A percentile compares a stretch with the other conserved stretches of the same genome.
phyloP scores from a whole-genome alignment of 2,797 vertebrate genomes.

The Sylvia borin region DNA sequence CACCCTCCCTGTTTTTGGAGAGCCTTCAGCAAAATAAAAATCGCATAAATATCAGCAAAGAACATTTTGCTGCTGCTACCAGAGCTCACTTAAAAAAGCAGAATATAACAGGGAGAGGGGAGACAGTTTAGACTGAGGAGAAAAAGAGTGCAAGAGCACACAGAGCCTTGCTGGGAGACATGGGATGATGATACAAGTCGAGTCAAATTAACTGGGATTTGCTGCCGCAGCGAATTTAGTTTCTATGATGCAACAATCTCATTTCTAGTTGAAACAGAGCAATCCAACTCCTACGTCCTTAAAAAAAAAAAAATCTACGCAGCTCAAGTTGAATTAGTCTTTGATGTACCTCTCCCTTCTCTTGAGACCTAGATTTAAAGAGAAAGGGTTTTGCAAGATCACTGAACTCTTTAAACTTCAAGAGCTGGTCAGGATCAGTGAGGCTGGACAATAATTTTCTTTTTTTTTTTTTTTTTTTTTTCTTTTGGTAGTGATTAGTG shows the following conservation, averaged over 20 bases:
- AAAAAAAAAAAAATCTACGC: not conserved
- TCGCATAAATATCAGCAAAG: not conserved
- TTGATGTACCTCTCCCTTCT: slow-evolving; percentile 74
- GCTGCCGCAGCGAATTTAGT: slow-evolving; percentile 59
- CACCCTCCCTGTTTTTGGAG: not conserved
- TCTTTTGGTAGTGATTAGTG: not conserved
- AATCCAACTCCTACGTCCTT: slow-evolving; percentile 67
- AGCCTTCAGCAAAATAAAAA: not conserved
- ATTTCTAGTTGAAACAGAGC: slow-evolving; percentile 70
- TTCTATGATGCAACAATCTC: slow-evolving; percentile 66
- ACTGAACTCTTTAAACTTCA: slow-evolving; percentile 48
- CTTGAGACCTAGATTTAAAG: slow-evolving; percentile 56
- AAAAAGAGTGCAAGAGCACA: not conserved
- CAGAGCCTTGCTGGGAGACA: slow-evolving; percentile 55
- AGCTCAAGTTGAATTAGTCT: slow-evolving; percentile 56
- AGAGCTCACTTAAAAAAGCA: not conserved
- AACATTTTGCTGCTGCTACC: not conserved
- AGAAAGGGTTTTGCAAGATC: slow-evolving; percentile 66
- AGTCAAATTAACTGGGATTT: slow-evolving; percentile 58
- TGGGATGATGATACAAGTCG: slow-evolving; percentile 49
- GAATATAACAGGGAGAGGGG: not conserved
- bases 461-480: not conserved
- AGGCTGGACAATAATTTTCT: not conserved
- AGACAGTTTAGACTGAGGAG: not conserved
- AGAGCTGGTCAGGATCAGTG: slow-evolving; percentile 41